Conservation (phyloP, 2,113 vertebrate species). For the Cryptotis parvus region DNA sequence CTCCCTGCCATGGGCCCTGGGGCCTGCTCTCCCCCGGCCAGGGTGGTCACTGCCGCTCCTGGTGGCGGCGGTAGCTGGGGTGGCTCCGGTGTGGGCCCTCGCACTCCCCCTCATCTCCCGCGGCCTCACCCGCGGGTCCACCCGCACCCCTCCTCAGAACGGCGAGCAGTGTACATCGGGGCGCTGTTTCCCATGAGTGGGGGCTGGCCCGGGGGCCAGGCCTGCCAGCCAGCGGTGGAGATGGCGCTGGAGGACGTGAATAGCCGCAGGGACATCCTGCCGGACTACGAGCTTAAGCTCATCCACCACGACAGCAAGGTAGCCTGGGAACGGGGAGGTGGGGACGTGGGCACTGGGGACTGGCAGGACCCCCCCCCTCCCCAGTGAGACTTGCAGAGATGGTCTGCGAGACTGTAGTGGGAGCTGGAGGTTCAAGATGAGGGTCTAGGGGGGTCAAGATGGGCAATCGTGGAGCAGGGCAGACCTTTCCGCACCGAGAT, state of each 20-base stretch:
- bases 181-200: conserved; percentile 97
- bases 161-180: conserved; percentile 96
- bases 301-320: conserved; percentile 97
- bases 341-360: neutral
- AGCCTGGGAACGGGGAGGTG: conserved; percentile 62
- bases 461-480: neutral
- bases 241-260: conserved; percentile 97
- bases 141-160: conserved; percentile 88
- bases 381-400: conserved; percentile 7
- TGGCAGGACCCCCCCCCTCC: conserved; percentile 50
- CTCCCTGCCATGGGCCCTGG: conserved; percentile 68
- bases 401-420: no score
- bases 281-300: conserved; percentile 95
- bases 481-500: neutral
- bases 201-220: conserved; percentile 96
- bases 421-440: conserved; percentile 46
- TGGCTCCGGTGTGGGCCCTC: conserved; percentile 72
- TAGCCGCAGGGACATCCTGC: conserved; percentile 94
- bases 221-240: conserved; percentile 94
- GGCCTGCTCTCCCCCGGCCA: conserved; percentile 15
- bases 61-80: conserved; percentile 78
- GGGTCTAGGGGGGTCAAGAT: neutral
- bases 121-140: conserved; percentile 79
- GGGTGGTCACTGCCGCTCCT: conserved; percentile 73
- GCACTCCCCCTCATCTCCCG: conserved; percentile 71